Conservation (phyloP, 1,140 invertebrate species). For the Saccostrea cuccullata region DNA sequence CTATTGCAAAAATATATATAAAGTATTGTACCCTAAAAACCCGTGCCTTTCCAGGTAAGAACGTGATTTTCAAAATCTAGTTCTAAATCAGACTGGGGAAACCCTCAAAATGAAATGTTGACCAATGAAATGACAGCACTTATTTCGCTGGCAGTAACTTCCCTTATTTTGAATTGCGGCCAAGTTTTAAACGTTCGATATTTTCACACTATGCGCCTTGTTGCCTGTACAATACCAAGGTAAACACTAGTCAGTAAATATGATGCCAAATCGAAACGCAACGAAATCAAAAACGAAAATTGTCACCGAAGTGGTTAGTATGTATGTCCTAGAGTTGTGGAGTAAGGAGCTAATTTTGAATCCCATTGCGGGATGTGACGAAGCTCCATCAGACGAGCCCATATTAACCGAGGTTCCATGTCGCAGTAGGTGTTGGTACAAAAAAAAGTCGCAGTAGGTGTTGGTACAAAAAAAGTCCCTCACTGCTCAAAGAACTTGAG, state of each 20-base stretch:
- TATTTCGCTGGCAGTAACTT: not conserved
- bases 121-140: not conserved
- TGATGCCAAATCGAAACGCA: not conserved
- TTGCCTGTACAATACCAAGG: not conserved
- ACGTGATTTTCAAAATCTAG: not conserved
- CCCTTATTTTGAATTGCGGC: slow-evolving; percentile 14
- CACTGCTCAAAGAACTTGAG: too few relatives aligned
- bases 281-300: not conserved
- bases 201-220: not conserved
- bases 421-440: too few relatives aligned
- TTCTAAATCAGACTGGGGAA: not conserved
- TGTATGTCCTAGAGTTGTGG: too few relatives aligned
- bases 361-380: too few relatives aligned
- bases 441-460: too few relatives aligned
- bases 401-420: too few relatives aligned
- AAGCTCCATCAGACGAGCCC: too few relatives aligned
- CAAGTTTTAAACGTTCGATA: not conserved
- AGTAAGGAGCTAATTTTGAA: too few relatives aligned
- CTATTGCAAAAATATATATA: too few relatives aligned
- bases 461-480: too few relatives aligned
- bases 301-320: too few relatives aligned
- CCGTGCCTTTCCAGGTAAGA: not conserved
- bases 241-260: not conserved
- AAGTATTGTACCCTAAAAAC: too few relatives aligned
- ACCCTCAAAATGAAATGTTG: not conserved